Evolutionary conservation across 2,113 vertebrate genomes (phyloP).

Genomic region (Mungos mungo): DNA sequence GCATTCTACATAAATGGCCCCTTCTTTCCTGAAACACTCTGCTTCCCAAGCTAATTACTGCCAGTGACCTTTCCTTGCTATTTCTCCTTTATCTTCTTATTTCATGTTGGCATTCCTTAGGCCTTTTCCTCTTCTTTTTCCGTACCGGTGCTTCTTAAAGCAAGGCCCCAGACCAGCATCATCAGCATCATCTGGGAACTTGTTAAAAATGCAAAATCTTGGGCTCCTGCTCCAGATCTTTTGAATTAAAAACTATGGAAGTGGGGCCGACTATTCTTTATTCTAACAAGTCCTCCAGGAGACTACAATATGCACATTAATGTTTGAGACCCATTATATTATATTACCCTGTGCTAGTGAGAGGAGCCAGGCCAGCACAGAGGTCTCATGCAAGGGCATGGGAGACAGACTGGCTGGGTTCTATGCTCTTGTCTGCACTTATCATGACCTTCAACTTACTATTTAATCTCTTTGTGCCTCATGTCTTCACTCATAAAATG

Average conservation of each 20-base stretch:
- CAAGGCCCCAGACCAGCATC: neutral
- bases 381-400: neutral
- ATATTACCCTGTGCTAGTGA: neutral
- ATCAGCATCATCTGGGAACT: neutral
- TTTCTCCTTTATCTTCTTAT: neutral
- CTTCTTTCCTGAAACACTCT: neutral
- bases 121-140: neutral
- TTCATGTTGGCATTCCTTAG: neutral
- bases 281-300: neutral
- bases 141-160: neutral
- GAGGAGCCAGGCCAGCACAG: neutral
- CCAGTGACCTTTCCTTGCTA: neutral
- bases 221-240: neutral
- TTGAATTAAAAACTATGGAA: neutral
- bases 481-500: neutral
- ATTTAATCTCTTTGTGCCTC: neutral
- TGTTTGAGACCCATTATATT: neutral
- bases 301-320: neutral
- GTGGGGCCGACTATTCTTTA: too few species aligned
- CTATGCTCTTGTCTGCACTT: neutral
- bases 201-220: neutral
- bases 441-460: neutral
- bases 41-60: neutral
- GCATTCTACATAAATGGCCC: neutral
- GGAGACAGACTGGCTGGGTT: neutral